These are phyloP conservation scores for Sycophila texana DNA, from an alignment of 2,888 invertebrate genomes.

Conservation along the genomic window DNA sequence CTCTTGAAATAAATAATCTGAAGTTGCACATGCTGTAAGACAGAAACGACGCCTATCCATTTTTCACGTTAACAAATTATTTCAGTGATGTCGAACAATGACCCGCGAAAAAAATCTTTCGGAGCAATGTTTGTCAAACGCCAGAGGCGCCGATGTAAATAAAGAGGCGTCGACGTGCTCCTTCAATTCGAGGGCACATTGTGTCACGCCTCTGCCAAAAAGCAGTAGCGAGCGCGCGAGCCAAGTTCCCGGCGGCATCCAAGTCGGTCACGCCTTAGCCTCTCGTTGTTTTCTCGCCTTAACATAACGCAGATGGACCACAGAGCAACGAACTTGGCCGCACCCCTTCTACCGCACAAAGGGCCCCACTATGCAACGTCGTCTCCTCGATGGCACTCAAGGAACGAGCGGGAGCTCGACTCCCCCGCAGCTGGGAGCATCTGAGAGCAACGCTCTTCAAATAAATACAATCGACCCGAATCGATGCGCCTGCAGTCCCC, in stretches of 20 bases:
- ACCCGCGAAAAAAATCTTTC: too few relatives aligned
- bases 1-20: too few relatives aligned
- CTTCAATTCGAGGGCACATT: too few relatives aligned
- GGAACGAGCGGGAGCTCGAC: background rate
- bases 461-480: constrained; percentile 24
- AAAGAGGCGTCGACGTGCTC: too few relatives aligned
- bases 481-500: background rate
- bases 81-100: too few relatives aligned
- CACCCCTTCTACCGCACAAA: background rate
- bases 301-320: background rate
- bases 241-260: background rate
- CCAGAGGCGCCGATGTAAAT: too few relatives aligned
- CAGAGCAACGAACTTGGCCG: constrained; percentile 24
- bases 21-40: too few relatives aligned
- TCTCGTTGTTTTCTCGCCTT: constrained; percentile 13
- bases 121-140: too few relatives aligned
- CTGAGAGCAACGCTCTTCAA: constrained; percentile 9
- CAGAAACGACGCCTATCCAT: too few relatives aligned
- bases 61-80: too few relatives aligned
- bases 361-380: background rate
- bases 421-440: background rate
- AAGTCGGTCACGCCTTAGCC: constrained; percentile 26
- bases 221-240: background rate
- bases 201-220: too few relatives aligned
- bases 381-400: background rate